Conservation (phyloP, 2,797 vertebrate species). For the Rhabdophis nuchalis region DNA sequence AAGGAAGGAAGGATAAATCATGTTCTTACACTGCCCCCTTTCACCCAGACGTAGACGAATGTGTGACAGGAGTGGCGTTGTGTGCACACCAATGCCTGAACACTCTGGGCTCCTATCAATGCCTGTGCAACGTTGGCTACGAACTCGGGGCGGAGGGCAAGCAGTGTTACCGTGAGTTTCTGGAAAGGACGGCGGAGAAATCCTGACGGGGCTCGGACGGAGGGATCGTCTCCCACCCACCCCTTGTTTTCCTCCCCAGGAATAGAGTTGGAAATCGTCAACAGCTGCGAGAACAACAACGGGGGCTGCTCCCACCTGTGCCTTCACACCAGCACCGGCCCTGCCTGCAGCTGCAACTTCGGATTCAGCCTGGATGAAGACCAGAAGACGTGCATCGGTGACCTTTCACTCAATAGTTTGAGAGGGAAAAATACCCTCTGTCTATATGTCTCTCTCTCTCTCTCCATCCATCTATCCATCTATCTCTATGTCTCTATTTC, state of each 20-base stretch:
- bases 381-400: constrained; percentile 83
- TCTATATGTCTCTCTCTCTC: too few relatives aligned
- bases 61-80: constrained; percentile 66
- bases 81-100: constrained; percentile 91
- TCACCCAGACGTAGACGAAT: constrained; percentile 85
- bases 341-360: constrained; percentile 82
- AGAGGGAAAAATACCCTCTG: too few relatives aligned
- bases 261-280: constrained; percentile 97
- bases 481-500: too few relatives aligned
- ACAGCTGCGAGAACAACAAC: constrained; percentile 86
- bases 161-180: constrained; percentile 89
- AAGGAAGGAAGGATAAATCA: neutral
- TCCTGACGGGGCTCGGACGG: neutral
- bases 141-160: constrained; percentile 87
- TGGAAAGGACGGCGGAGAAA: neutral
- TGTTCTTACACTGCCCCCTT: neutral
- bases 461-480: too few relatives aligned
- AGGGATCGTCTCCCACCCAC: neutral
- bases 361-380: constrained; percentile 82
- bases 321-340: constrained; percentile 82
- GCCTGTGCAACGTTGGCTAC: constrained; percentile 83
- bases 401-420: accelerated
- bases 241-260: constrained; percentile 66
- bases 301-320: constrained; percentile 90
- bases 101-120: constrained; percentile 84